phyloP scores from a whole-genome alignment of 30 jellyfish, hydroid and myxozoan genomes.

The Cassiopea andromeda region DNA sequence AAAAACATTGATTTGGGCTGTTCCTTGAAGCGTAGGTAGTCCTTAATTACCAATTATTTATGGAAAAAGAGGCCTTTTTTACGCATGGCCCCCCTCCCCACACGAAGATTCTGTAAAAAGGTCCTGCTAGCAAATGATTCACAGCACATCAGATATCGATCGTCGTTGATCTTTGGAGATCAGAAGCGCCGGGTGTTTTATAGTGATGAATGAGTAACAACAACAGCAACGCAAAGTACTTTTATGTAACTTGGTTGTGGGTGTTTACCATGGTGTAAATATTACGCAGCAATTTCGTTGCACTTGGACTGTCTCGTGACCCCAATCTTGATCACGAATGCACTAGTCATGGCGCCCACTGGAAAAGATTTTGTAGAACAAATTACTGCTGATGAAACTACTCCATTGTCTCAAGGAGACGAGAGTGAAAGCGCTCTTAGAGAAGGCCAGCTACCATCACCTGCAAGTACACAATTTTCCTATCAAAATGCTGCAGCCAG shows the following conservation, averaged over 20 bases:
- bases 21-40: too few relatives aligned
- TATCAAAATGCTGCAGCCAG: constrained; percentile 9
- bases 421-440: neutral
- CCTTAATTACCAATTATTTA: too few relatives aligned
- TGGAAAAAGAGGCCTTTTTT: too few relatives aligned
- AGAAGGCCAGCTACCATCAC: neutral
- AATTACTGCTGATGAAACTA: neutral
- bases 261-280: constrained; percentile 17
- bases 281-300: constrained; percentile 4
- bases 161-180: neutral
- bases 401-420: neutral
- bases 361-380: neutral
- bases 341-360: neutral
- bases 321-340: too few relatives aligned
- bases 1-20: too few relatives aligned
- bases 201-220: constrained; percentile 21
- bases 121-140: too few relatives aligned
- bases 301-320: too few relatives aligned
- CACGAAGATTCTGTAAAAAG: too few relatives aligned
- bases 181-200: neutral
- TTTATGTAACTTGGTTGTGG: constrained; percentile 2
- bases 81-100: too few relatives aligned
- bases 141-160: too few relatives aligned
- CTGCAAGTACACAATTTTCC: neutral
- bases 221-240: constrained; percentile 29